Percentiles rank a stretch among this genome's conserved stretches.
Evolutionary conservation across 2,797 vertebrate genomes (phyloP).

Genomic region (Cichlasoma orientale): DNA sequence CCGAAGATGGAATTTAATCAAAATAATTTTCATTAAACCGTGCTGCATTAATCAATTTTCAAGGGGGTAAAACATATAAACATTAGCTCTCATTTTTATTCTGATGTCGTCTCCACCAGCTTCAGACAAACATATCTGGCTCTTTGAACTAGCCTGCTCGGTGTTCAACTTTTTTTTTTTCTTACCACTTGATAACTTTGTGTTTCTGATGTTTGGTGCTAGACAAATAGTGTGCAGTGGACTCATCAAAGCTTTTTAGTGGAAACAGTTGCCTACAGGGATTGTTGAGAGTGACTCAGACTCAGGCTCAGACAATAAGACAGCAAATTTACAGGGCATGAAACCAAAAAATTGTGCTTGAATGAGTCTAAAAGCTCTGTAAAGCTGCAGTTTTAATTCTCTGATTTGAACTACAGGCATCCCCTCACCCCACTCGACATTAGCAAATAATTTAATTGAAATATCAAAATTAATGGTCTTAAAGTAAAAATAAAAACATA

Average conservation of each 20-base stretch:
- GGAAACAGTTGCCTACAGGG: constrained; percentile 22
- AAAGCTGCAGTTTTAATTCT: not conserved
- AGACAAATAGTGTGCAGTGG: constrained; percentile 12
- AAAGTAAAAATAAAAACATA: not conserved
- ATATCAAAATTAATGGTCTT: not conserved
- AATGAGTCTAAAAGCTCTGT: constrained; percentile 19
- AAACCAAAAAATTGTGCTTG: constrained; percentile 19
- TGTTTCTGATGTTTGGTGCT: constrained; percentile 31
- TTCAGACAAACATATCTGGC: constrained; percentile 18
- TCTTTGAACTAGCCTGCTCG: constrained; percentile 10
- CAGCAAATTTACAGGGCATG: not conserved
- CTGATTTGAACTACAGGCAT: not conserved
- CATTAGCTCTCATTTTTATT: constrained; percentile 1
- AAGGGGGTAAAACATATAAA: constrained; percentile 6
- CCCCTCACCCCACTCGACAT: not conserved
- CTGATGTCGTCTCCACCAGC: constrained; percentile 4
- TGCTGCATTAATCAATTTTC: constrained; percentile 6
- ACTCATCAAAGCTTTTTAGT: constrained; percentile 24
- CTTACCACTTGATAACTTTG: constrained; percentile 9
- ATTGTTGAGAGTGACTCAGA: constrained; percentile 15
- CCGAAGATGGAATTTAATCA: constrained; percentile 5
- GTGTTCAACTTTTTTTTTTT: constrained; percentile 3
- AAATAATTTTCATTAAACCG: constrained; percentile 11
- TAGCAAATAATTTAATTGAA: constrained; percentile 6
- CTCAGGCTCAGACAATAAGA: constrained; percentile 22